Evolutionary conservation across 2,797 vertebrate species (phyloP).

Genomic region (Sebastes wilsoni): DNA sequence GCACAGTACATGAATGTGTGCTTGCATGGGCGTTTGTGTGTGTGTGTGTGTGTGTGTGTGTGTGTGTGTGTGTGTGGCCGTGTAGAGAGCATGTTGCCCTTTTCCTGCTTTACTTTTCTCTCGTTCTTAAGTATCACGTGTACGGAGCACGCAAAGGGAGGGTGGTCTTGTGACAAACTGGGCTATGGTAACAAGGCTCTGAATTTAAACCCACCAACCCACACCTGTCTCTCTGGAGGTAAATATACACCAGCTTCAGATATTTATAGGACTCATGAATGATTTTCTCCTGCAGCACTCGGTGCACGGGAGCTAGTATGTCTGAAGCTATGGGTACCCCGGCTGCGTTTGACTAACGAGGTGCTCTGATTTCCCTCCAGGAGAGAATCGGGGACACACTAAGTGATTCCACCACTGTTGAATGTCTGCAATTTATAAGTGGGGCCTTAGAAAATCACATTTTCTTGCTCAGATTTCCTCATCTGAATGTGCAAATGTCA

Average conservation of each 20-base stretch:
- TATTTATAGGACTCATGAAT: constrained; percentile 58
- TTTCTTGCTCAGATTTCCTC: background rate
- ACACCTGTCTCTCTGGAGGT: constrained; percentile 22
- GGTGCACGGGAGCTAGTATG: background rate
- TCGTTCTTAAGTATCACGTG: constrained; percentile 48
- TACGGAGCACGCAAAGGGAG: background rate
- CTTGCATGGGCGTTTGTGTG: background rate
- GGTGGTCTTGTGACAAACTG: constrained; percentile 39
- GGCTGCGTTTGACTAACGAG: constrained; percentile 52
- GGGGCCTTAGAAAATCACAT: background rate
- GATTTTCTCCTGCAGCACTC: constrained; percentile 44
- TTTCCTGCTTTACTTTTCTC: constrained; percentile 32
- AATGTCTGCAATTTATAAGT: background rate
- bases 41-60: too few relatives aligned
- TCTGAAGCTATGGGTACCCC: constrained; percentile 54
- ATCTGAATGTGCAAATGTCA: background rate
- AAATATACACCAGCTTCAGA: constrained; percentile 24
- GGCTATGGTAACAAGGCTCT: constrained; percentile 7
- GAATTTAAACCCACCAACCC: constrained; percentile 26
- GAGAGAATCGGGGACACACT: constrained; percentile 42
- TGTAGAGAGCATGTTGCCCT: constrained; percentile 48
- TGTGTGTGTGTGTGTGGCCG: background rate
- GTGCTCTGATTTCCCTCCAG: constrained; percentile 53
- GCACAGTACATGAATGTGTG: background rate
- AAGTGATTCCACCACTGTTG: background rate